A percentile compares a stretch with the other conserved stretches of the same genome.
Evolutionary conservation across 2,888 invertebrate genomes (phyloP).

Genomic region (Sthenelais limicola): DNA sequence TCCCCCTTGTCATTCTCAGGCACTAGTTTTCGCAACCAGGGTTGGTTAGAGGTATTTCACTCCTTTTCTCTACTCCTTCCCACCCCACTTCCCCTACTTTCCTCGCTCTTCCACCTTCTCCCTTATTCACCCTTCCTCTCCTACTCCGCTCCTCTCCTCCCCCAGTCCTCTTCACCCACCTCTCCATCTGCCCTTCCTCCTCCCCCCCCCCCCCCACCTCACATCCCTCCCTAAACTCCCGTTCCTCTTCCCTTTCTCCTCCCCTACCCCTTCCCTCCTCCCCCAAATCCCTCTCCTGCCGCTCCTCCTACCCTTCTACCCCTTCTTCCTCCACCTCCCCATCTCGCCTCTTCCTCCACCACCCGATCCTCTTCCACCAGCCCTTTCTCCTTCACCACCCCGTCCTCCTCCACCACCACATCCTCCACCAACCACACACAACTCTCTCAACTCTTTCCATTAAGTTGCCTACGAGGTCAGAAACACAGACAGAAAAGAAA

Average conservation of each 20-base stretch:
- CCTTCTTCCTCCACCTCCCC: neutral
- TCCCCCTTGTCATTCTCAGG: too few species aligned
- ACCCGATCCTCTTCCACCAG: neutral
- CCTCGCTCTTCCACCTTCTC: neutral
- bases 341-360: neutral
- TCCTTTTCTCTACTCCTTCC: neutral
- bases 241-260: neutral
- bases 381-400: neutral
- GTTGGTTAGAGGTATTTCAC: too few species aligned
- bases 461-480: too few species aligned
- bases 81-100: neutral
- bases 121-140: neutral
- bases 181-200: neutral
- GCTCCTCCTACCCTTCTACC: neutral
- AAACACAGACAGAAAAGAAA: too few species aligned
- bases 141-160: neutral
- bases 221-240: neutral
- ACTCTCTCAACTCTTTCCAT: too few species aligned
- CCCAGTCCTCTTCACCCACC: neutral
- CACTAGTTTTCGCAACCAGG: too few species aligned
- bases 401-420: conserved; percentile 8
- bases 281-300: neutral
- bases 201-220: neutral
- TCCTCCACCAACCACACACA: neutral
- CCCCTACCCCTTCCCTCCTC: neutral